These are phyloP conservation scores for Spodoptera littoralis DNA, from an alignment of 2,888 invertebrate species.

Conservation along the genomic window DNA sequence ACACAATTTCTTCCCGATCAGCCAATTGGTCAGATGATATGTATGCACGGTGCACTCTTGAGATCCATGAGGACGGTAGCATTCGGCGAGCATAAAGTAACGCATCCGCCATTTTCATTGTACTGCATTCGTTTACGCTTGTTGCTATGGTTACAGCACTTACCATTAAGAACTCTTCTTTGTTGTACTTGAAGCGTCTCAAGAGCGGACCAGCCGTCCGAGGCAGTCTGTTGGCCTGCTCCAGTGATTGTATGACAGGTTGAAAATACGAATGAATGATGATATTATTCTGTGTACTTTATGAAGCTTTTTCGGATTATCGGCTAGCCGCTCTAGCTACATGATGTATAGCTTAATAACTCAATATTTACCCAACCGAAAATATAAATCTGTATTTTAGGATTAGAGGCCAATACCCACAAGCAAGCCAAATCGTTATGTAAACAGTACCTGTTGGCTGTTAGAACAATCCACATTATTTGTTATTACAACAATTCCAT, in stretches of 20 bases:
- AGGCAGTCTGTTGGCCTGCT: conserved; percentile 42
- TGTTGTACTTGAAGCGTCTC: conserved; percentile 41
- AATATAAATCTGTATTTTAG: neutral
- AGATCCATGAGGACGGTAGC: neutral
- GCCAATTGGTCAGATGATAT: conserved; percentile 9
- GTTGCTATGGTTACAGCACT: conserved; percentile 24
- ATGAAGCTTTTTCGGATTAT: neutral
- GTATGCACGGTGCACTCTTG: conserved; percentile 10
- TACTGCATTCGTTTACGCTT: conserved; percentile 5
- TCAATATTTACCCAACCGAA: neutral
- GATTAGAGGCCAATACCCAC: neutral
- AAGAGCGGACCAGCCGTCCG: conserved; percentile 34
- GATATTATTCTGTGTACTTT: conserved; percentile 5
- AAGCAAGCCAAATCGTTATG: conserved; percentile 13
- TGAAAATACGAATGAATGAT: conserved; percentile 34
- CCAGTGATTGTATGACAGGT: conserved; percentile 41
- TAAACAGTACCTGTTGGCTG: neutral
- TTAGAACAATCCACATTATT: conserved; percentile 2
- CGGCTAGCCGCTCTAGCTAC: neutral
- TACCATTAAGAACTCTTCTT: conserved; percentile 42
- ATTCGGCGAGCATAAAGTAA: conserved; percentile 6
- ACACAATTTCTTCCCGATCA: neutral
- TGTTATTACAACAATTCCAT: neutral
- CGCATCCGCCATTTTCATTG: conserved; percentile 1
- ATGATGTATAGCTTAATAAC: neutral